These are phyloP conservation scores for Uropsilus gracilis DNA, from an alignment of 2,113 vertebrate species.

Conservation along the genomic window DNA sequence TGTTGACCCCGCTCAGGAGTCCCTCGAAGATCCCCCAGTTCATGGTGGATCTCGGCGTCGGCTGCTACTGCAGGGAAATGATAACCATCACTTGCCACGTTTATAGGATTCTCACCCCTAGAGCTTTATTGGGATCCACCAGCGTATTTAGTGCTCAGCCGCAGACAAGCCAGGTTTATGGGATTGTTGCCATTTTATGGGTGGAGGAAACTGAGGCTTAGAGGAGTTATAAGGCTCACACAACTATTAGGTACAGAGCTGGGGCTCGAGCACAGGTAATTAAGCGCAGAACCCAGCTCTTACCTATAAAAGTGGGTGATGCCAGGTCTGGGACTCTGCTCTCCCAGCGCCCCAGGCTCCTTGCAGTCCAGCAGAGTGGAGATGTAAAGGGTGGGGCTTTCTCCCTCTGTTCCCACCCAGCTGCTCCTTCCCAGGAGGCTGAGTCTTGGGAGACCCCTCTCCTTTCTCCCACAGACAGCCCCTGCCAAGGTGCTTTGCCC, in stretches of 20 bases:
- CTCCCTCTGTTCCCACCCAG: not conserved
- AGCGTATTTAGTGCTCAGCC: not conserved
- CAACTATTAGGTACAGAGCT: not conserved
- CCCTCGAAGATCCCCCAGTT: slow-evolving; percentile 94
- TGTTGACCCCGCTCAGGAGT: slow-evolving; percentile 94
- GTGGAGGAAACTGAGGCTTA: not conserved
- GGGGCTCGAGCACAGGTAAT: not conserved
- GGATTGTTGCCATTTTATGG: not conserved
- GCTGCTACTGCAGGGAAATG: slow-evolving; percentile 25
- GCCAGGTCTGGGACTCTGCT: not conserved
- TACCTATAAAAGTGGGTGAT: not conserved
- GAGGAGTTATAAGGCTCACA: not conserved
- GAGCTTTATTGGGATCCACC: not conserved
- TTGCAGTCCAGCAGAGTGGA: not conserved
- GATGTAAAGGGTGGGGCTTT: too few relatives aligned
- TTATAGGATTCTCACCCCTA: not conserved
- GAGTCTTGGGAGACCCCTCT: not conserved
- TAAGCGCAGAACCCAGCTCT: not conserved
- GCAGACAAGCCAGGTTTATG: not conserved
- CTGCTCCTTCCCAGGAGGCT: not conserved
- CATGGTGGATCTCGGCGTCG: slow-evolving; percentile 82
- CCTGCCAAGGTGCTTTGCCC: not conserved
- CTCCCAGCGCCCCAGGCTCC: not conserved
- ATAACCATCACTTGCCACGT: not conserved
- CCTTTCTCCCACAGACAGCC: not conserved